Percentiles rank a stretch among this genome's conserved stretches.
These are phyloP conservation scores for Lampris incognitus DNA, from an alignment of 2,113 vertebrate species.

Conservation along the genomic window DNA sequence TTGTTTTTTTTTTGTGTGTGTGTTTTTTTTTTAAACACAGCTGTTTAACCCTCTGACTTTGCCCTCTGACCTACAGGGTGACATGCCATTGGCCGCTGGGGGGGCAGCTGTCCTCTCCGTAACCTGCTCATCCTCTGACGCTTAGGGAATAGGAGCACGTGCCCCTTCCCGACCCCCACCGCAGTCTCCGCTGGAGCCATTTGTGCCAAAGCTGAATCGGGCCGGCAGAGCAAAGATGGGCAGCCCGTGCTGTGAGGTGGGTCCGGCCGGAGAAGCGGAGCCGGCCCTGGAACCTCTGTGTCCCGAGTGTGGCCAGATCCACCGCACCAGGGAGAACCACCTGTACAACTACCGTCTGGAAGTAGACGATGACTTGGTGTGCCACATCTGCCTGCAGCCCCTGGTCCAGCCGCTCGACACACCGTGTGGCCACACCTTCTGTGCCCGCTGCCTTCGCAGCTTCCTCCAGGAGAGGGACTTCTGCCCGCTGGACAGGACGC, in stretches of 20 bases:
- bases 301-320: slow-evolving; percentile 95
- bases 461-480: slow-evolving; percentile 98
- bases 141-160: slow-evolving; percentile 74
- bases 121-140: slow-evolving; percentile 63
- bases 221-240: slow-evolving; percentile 83
- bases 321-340: slow-evolving; percentile 95
- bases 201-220: slow-evolving; percentile 71
- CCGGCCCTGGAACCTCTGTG: slow-evolving; percentile 90
- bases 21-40: slow-evolving; percentile 68
- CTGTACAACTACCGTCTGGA: slow-evolving; percentile 97
- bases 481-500: slow-evolving; percentile 94
- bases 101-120: slow-evolving; percentile 76
- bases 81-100: slow-evolving; percentile 75
- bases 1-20: slow-evolving; percentile 61
- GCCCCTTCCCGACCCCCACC: slow-evolving; percentile 45
- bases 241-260: slow-evolving; percentile 88
- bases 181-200: slow-evolving; percentile 64
- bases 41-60: slow-evolving; percentile 63
- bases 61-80: slow-evolving; percentile 73
- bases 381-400: slow-evolving; percentile 99
- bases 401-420: slow-evolving; percentile 96
- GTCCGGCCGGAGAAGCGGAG: slow-evolving; percentile 82
- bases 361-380: slow-evolving; percentile 97
- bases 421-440: slow-evolving; percentile 98
- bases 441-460: slow-evolving; percentile 95